Evolutionary conservation across 2,113 vertebrate species (phyloP), one percentile per base, ranked within the genome.

Genomic region (Athene cunicularia): DNA sequence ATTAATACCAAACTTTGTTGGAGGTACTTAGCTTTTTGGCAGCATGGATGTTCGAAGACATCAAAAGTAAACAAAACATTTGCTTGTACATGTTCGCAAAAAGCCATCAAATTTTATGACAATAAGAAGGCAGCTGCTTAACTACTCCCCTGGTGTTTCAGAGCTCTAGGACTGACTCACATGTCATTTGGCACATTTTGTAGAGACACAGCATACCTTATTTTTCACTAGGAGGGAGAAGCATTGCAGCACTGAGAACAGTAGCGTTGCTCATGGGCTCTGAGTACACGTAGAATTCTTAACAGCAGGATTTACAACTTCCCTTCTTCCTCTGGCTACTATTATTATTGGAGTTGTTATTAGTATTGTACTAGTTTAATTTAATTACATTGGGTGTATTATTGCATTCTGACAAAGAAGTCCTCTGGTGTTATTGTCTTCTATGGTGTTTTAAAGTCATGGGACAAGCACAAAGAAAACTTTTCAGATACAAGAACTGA

Each of bases 41-140:
- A 97, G 68, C 32, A 13, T 56, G n/a, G 17, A 4, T 79, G 84
- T 87, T 97, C 87, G 84, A 92, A 75, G 92, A 90, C 91, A 80
- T 79, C 88, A 79, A 95, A 96, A 94, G 90, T 71, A 98, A 97
- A 98, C 93, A 97, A 95, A 98, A 96, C 84, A 95, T 88, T 93
- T 67, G 92, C 84, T 88, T 97, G 64, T 83, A 92, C 0, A 21
- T 94, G 82, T 97, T 92, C 95, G 88, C 86, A 95, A 92, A 97
- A 95, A 96, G 81, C 82, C 88, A 93, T 96, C 94, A 76, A 95
- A 81, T 91, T 96, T 96, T 93, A 91, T 80, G 88, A 64, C 86
- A 90, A 47, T 92, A 96, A 92, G 67, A 90, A 97, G 81, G 80
- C 87, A 94, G 94, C 66, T 95, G 93, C 91, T 90, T 68, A 90